Evolutionary conservation across 1,140 invertebrate genomes (phyloP).

Genomic region (Varroa destructor): DNA sequence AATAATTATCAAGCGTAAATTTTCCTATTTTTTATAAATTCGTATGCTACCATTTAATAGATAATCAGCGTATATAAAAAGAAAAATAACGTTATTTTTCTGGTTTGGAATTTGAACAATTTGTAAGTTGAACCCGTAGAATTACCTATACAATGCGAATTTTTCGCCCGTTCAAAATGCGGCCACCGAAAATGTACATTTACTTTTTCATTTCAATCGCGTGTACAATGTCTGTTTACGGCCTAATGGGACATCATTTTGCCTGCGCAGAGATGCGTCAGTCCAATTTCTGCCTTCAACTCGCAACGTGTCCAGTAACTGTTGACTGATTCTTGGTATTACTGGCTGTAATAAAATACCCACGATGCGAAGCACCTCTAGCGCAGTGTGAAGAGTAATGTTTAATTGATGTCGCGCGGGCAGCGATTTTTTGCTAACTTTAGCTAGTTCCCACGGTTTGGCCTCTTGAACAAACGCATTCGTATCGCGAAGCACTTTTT

Average conservation of each 20-base stretch:
- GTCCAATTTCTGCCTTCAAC: conserved; percentile 33
- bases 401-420: conserved; percentile 47
- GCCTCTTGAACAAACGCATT: conserved; percentile 73
- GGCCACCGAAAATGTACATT: no score
- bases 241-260: background rate
- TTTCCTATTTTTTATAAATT: no score
- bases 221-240: no score
- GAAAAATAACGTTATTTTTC: no score
- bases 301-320: conserved; percentile 45
- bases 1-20: no score
- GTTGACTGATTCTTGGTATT: conserved; percentile 54
- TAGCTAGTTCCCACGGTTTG: conserved; percentile 73
- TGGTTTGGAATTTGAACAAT: no score
- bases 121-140: no score
- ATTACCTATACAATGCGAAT: no score
- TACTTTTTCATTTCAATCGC: no score
- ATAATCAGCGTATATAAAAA: no score
- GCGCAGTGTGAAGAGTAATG: conserved; percentile 59
- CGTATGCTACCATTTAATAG: no score
- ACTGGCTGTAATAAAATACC: conserved; percentile 68
- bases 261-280: background rate
- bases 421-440: conserved; percentile 37
- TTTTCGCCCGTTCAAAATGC: no score
- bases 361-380: conserved; percentile 66
- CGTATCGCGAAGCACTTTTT: conserved; percentile 55